A percentile compares a stretch with the other conserved stretches of the same genome.
Conservation (phyloP, 1,140 invertebrate genomes). For the Atta texana region DNA sequence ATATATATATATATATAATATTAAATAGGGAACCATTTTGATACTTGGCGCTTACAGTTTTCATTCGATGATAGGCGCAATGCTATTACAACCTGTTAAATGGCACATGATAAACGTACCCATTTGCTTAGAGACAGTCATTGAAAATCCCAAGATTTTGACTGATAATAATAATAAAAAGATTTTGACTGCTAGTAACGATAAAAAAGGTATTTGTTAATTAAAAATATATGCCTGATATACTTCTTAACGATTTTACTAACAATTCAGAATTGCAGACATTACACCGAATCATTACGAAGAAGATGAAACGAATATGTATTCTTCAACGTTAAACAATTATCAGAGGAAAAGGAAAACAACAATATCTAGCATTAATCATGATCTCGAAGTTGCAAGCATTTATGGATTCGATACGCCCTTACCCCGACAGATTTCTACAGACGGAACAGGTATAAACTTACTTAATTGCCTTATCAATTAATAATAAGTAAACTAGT, state of each 20-base stretch:
- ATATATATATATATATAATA: constrained; percentile 23
- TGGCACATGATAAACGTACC: constrained; percentile 85
- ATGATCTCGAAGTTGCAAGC: constrained; percentile 79
- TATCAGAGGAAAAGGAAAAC: constrained; percentile 54
- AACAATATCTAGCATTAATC: constrained; percentile 75
- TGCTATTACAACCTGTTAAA: constrained; percentile 88
- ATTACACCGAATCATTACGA: background rate
- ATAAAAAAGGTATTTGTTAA: constrained; percentile 30
- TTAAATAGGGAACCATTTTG: constrained; percentile 86
- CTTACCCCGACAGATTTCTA: constrained; percentile 58
- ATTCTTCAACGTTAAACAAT: constrained; percentile 6
- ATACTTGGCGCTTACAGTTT: constrained; percentile 88
- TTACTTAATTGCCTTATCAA: background rate
- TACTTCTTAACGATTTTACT: background rate
- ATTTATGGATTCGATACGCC: constrained; percentile 79
- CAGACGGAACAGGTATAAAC: constrained; percentile 1
- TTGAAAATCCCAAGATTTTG: background rate
- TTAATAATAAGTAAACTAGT: background rate
- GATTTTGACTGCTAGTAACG: background rate
- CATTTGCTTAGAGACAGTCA: background rate
- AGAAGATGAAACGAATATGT: constrained; percentile 7
- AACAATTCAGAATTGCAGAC: constrained; percentile 3
- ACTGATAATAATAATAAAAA: background rate
- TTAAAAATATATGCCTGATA: constrained; percentile 12
- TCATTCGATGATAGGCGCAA: constrained; percentile 87